Evolutionary conservation across 2,797 vertebrate genomes (phyloP), one percentile per base, ranked within the genome.

Genomic region (Galaxias olidus): DNA sequence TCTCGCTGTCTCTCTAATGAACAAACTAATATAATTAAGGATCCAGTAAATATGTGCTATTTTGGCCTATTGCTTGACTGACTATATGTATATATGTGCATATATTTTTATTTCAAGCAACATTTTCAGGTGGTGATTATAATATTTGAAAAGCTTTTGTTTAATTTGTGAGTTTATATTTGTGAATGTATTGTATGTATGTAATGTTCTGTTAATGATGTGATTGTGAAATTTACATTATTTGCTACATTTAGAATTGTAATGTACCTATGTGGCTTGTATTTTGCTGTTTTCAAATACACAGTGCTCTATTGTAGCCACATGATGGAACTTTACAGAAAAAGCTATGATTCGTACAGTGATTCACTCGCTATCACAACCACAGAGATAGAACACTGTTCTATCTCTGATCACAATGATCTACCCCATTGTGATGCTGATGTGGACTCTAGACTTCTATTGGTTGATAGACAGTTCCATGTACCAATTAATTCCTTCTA

Each of bases 61-160:
- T 59, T 72, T 43, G 13, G 46, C 20, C 9, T 30, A 17, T 1
- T 48, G 44, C 63, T 69, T 71, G 0, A 15, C n/a, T 40, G 13
- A 59, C 13, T 30, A 13, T 54, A 0, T 73, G 47, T 67, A 58
- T 30, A 18, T 9, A 53, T 74, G 67, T 61, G 6, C 4, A 15
- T 59, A 30, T 4, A 11, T 43, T 57, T 52, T 55, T 58, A 2
- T 45, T 57, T 57, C 20, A 0, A 0, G 64, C 0, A 19, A 9
- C n/a, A 19, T 52, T 57, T 54, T 72, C 9, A 56, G 72, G 80
- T 81, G 74, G 46, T 75, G 67, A 65, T 80, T 72, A 51, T 78
- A 64, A 69, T 15, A 18, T 66, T 48, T 84, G 75, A 84, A 77
- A 69, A 75, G 48, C 15, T 15, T 44, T 15, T 72, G 66, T 73